phyloP scores from a whole-genome alignment of 2,113 vertebrate genomes.

The Tenebrosternarchus preto region DNA sequence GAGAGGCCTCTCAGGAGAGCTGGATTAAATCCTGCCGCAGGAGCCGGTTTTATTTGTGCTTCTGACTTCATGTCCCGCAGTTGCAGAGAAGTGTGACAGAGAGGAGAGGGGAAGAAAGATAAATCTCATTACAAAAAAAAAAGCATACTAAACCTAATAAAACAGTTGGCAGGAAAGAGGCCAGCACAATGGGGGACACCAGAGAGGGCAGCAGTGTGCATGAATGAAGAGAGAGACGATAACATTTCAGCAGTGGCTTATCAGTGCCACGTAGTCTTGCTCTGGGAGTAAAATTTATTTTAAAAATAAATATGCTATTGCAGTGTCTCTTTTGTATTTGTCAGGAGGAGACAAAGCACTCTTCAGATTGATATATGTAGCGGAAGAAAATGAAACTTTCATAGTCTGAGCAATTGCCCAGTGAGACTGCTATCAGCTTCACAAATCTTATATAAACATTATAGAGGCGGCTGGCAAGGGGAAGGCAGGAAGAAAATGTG shows the following conservation, averaged over 20 bases:
- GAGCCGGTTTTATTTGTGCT: slow-evolving; percentile 47
- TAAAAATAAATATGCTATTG: slow-evolving; percentile 60
- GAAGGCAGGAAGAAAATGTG: slow-evolving; percentile 13
- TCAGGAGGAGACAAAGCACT: slow-evolving; percentile 61
- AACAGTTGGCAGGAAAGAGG: slow-evolving; percentile 1
- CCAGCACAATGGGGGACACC: background rate
- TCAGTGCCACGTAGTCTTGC: slow-evolving; percentile 50
- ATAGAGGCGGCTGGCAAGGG: slow-evolving; percentile 43
- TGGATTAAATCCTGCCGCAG: slow-evolving; percentile 44
- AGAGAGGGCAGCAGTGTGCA: background rate
- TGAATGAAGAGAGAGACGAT: slow-evolving; percentile 4
- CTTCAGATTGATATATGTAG: slow-evolving; percentile 65
- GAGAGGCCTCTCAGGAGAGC: slow-evolving; percentile 42
- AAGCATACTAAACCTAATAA: slow-evolving; percentile 17
- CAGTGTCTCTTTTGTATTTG: slow-evolving; percentile 61
- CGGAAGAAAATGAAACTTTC: slow-evolving; percentile 64
- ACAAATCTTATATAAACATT: slow-evolving; percentile 66
- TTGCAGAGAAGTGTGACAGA: slow-evolving; percentile 19
- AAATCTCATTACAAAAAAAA: slow-evolving; percentile 38
- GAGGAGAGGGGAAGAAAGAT: slow-evolving; percentile 33
- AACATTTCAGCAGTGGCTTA: slow-evolving; percentile 52
- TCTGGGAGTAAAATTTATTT: slow-evolving; percentile 60
- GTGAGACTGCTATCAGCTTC: slow-evolving; percentile 66
- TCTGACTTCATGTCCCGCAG: slow-evolving; percentile 27
- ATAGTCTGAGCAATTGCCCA: slow-evolving; percentile 62